Conservation (phyloP, 1,140 invertebrate species). For the Nylanderia fulva region DNA sequence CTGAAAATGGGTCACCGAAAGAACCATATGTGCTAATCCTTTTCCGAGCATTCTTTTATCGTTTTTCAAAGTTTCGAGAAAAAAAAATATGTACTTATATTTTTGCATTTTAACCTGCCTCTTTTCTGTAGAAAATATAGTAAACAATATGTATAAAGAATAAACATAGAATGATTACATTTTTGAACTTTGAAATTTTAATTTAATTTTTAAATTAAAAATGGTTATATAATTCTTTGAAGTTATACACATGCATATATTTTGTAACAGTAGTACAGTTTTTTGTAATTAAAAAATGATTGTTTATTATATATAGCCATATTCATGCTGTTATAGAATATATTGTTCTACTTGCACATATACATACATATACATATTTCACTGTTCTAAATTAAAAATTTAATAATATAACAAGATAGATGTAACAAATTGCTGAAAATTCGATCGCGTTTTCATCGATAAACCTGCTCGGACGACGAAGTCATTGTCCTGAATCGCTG, state of each 20-base stretch:
- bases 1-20: neutral
- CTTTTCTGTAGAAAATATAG: neutral
- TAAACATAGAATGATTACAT: neutral
- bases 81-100: neutral
- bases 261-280: no score
- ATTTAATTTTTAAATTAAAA: conserved; percentile 3
- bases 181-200: no score
- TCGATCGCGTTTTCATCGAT: conserved; percentile 14
- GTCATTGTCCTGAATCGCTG: conserved; percentile 75
- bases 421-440: neutral
- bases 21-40: neutral
- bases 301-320: neutral
- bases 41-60: neutral
- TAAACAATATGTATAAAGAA: neutral
- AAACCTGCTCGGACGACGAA: conserved; percentile 61
- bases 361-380: no score
- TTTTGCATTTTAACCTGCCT: neutral
- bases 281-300: neutral
- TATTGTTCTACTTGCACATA: neutral
- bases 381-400: neutral
- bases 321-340: neutral
- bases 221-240: neutral
- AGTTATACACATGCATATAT: neutral
- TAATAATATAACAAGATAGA: neutral
- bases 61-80: no score